Evolutionary conservation across 2,888 invertebrate genomes (phyloP), one percentile per base, ranked within the genome.

Genomic region (Zelleria hepariella): DNA sequence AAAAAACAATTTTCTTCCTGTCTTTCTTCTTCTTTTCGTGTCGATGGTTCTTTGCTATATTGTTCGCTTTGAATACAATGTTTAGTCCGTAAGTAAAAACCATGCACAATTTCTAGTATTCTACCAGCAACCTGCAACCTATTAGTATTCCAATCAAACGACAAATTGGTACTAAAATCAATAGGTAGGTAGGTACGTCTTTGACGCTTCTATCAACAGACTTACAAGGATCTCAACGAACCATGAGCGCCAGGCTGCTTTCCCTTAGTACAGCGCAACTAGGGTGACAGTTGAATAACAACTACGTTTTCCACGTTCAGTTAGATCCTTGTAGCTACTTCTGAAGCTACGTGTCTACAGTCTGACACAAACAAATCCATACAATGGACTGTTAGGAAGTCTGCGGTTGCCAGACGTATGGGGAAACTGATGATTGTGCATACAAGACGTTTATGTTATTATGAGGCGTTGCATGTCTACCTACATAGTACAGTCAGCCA

Each of bases 381-480:
- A 61, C 82, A 83, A 82, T 83, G 68, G 80, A 73, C 72, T 72
- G 78, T 82, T 78, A 80, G 81, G 80, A 83, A 79, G 74, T 73
- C 72, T 84, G 83, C 70, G 84, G 83, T 82, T 68, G 66, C 53
- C n/a, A 20, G 48, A 26, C 51, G 47, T 26, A 64, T 67, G 70
- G 75, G 73, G 74, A 79, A 76, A 76, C 78, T 67, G 68, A 67
- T 64, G 67, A 67, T 73, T 80, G 75, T 76, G 75, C 75, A 78
- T 74, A 67, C 69, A 59, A 23, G 49, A 49, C 21, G 21, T 49
- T 49, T 49, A n/a, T n/a, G n/a, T n/a, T n/a, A n/a, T n/a, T n/a
- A n/a, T n/a, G n/a, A n/a, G n/a, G n/a, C n/a, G n/a, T n/a, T n/a
- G n/a, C n/a, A n/a, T n/a, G n/a, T n/a, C n/a, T n/a, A n/a, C n/a